phyloP scores from a whole-genome alignment of 1,140 invertebrate genomes.

The Acromyrmex echinatior region DNA sequence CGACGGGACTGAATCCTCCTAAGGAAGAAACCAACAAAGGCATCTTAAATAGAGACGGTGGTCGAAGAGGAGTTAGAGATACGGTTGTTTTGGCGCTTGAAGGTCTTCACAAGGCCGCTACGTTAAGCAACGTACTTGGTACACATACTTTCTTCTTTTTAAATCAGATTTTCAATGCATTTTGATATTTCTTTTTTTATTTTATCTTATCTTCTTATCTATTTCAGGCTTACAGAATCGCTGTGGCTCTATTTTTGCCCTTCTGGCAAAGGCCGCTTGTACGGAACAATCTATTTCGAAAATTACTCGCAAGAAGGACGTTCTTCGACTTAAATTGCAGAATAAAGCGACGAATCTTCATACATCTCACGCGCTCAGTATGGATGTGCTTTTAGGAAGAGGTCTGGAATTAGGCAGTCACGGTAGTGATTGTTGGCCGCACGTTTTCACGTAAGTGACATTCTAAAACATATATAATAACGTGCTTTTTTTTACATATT shows the following conservation, averaged over 20 bases:
- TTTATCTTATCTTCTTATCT: constrained; percentile 67
- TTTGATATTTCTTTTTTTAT: background rate
- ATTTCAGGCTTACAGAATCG: constrained; percentile 91
- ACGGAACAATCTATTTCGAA: constrained; percentile 88
- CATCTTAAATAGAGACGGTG: constrained; percentile 85
- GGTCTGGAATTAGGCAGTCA: constrained; percentile 96
- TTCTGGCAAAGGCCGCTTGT: constrained; percentile 93
- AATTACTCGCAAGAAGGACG: constrained; percentile 84
- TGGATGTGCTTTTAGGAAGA: constrained; percentile 93
- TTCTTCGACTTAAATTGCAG: constrained; percentile 84
- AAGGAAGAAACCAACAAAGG: constrained; percentile 84
- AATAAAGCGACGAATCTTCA: constrained; percentile 90
- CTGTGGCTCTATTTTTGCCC: constrained; percentile 93
- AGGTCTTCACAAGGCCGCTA: constrained; percentile 94
- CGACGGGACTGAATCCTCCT: constrained; percentile 89
- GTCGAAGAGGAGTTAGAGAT: constrained; percentile 89
- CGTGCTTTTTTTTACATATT: background rate
- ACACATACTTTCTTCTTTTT: background rate
- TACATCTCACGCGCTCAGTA: constrained; percentile 95
- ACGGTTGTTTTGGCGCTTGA: constrained; percentile 93
- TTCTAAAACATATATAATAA: background rate
- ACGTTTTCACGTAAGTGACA: constrained; percentile 93
- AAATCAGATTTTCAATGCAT: background rate
- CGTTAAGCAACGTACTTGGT: constrained; percentile 91
- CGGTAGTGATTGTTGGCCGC: constrained; percentile 96